Base-by-base conservation (phyloP, 2,797 vertebrate species). In the Pipistrellus kuhlii region DNA sequence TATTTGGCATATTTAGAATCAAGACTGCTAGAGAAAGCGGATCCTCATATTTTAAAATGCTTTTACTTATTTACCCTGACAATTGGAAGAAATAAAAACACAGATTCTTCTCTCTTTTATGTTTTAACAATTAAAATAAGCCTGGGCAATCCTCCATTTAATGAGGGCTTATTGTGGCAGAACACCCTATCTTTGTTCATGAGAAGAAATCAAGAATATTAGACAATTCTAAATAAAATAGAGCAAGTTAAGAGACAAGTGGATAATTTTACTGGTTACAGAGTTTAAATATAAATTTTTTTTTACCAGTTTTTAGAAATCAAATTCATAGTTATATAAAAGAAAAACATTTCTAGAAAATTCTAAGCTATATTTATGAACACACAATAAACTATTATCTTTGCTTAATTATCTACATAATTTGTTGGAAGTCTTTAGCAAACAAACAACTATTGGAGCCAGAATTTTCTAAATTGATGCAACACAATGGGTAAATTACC, bases 41-140 rank as follows among this genome's bases (percentile, higher is more conserved):
- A 82, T 38, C 14, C 27, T 90, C 41, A 55, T 75, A 76, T 88
- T 88, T 85, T 77, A 86, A 93, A 94, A 85, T 46, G 17, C 1
- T 9, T 85, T 84, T 46, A 62, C 11, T 87, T 48, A 71, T 76
- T 85, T 68, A 64, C 0, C 78, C 3, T 76, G 21, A 69, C 53
- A 93, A 62, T 17, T 73, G 88, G 44, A 48, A 77, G 46, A 91
- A 51, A 73, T 6, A 80, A 90, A 69, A 77, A 35, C 35, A 18
- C 53, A 46, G 59, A 76, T 17, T 55, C 3, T 3, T 87, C 41
- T 48, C 12, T 77, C 5, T 44, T 81, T 25, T 32, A 90, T 62
- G 14, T 41, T 88, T 69, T 44, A 78, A 78, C 6, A 85, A 48
- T 57, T 73, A 73, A 96, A 87, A 82, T 51, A 82, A 80, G 81